A percentile compares a stretch with the other conserved stretches of the same genome.
phyloP scores from a whole-genome alignment of 2,113 vertebrate genomes.

The Phoxinus phoxinus region DNA sequence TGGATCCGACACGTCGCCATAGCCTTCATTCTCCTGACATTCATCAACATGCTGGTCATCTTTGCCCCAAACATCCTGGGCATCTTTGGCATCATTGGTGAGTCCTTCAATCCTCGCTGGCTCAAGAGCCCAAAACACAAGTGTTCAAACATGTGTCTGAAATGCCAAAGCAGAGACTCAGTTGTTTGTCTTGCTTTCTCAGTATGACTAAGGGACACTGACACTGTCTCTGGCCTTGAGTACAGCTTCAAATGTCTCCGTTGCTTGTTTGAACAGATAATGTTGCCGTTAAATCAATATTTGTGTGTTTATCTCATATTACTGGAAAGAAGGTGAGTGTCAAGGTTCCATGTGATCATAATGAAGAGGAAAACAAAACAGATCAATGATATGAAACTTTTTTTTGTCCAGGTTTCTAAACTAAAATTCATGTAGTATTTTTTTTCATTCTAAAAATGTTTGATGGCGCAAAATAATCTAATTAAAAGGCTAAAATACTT shows the following conservation, averaged over 20 bases:
- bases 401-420: background rate
- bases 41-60: constrained; percentile 95
- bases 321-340: constrained; percentile 34
- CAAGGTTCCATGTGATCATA: constrained; percentile 5
- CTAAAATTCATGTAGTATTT: background rate
- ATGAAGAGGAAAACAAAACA: constrained; percentile 1
- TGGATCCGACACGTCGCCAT: constrained; percentile 89
- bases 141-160: background rate
- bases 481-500: background rate
- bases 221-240: constrained; percentile 33
- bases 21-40: constrained; percentile 81
- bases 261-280: constrained; percentile 53
- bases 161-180: background rate
- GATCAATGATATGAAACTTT: background rate
- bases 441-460: background rate
- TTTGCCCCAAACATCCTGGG: constrained; percentile 96
- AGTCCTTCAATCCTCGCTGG: constrained; percentile 58
- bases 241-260: constrained; percentile 48
- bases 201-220: background rate
- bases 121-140: background rate
- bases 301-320: constrained; percentile 55
- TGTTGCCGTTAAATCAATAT: constrained; percentile 66
- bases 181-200: background rate
- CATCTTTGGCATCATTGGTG: constrained; percentile 96
- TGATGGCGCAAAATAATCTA: background rate